Base-by-base conservation (phyloP, 2,113 vertebrate genomes). In the Oncorhynchus clarkii region DNA sequence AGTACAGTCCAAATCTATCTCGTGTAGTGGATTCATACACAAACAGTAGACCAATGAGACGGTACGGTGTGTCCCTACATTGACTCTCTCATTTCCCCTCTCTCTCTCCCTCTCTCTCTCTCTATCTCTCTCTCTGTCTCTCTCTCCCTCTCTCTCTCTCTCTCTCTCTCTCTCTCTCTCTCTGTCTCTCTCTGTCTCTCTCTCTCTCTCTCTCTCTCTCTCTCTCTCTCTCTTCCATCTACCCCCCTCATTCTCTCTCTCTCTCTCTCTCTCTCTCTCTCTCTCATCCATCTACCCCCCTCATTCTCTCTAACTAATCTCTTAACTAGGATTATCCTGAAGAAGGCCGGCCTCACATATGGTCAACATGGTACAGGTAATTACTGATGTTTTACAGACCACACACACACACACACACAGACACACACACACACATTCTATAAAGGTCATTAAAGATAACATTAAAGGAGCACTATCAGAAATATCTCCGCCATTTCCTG, bases 321-420 rank as follows among this genome's bases (percentile, higher is more conserved):
- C 54, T 82, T 91, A 79, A 84, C 81, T 29, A 57, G 84, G 88
- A 91, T 92, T 86, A 89, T 90, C 51, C 51, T 16, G 51, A 18
- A 14, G 51, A 54, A 54, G 51, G 16, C 88, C 88, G 82, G 82
- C 79, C 76, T 77, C 87, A 81, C 92, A 92, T 89, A 91, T 92
- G 89, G 89, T 77, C 82, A n/a, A 20, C 48, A 59, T 70, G 16
- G 18, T 27, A 39, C 83, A 87, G 80, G 82, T 89, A 74, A 86
- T 84, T 75, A 88, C 78, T 80, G 71, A 78, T 67, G 27, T 27
- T 14, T 67, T 27, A 29, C 22, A 27, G 22, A 66, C 64, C 62
- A 54, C 45, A 20, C 22, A 72, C 22, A 57, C 54, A 29, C 48
- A 2, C 51, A 18, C 54, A 57, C 48, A 59, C 22, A 57, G 49